Conservation (phyloP, 2,113 vertebrate species). For the Tangachromis dhanisi region DNA sequence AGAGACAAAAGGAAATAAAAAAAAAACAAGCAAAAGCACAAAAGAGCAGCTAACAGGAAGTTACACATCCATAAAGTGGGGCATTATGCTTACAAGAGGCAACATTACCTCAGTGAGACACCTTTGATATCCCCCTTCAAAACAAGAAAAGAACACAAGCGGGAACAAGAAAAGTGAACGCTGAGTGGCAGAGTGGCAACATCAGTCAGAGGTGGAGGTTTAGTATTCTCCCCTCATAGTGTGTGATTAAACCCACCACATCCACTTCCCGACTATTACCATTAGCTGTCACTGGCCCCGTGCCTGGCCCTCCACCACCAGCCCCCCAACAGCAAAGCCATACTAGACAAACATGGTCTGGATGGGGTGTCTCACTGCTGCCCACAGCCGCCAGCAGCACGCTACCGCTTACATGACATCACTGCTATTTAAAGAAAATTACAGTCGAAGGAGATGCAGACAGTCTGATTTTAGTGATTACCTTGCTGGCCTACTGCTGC, state of each 20-base stretch:
- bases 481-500: constrained; percentile 32
- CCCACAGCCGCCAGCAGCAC: constrained; percentile 24
- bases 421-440: constrained; percentile 64
- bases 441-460: constrained; percentile 57
- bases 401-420: constrained; percentile 60
- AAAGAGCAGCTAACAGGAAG: background rate
- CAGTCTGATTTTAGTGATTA: constrained; percentile 48
- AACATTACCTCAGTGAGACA: background rate
- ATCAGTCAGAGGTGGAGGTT: constrained; percentile 1
- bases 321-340: constrained; percentile 24
- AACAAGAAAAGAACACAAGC: background rate
- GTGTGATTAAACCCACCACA: constrained; percentile 53
- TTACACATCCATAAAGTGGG: background rate
- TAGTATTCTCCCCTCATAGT: background rate
- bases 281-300: constrained; percentile 17
- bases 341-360: constrained; percentile 50
- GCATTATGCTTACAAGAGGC: background rate
- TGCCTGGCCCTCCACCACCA: constrained; percentile 20
- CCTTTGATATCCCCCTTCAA: background rate
- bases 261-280: constrained; percentile 60
- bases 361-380: background rate
- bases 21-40: background rate
- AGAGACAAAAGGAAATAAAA: background rate
- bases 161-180: background rate
- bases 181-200: background rate